phyloP scores from a whole-genome alignment of 2,888 invertebrate species.

The Pseudoips prasinana region DNA sequence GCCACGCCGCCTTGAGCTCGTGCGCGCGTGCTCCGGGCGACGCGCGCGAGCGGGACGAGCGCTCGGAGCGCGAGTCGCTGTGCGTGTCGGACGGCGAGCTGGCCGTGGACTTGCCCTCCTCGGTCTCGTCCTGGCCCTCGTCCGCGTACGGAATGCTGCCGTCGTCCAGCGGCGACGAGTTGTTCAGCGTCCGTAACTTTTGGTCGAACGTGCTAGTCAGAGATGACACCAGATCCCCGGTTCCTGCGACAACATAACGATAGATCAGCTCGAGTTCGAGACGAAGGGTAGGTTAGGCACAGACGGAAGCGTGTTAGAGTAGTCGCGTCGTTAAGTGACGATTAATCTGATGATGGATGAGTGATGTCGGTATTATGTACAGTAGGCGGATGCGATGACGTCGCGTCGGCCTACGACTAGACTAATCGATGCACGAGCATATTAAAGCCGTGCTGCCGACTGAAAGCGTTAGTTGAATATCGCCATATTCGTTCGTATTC shows the following conservation, averaged over 20 bases:
- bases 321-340: constrained; percentile 41
- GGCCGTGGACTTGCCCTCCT: constrained; percentile 55
- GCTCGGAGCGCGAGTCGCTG: constrained; percentile 7
- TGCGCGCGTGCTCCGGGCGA: constrained; percentile 57
- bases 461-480: constrained; percentile 68
- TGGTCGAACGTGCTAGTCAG: constrained; percentile 93
- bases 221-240: constrained; percentile 90
- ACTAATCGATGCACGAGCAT: constrained; percentile 44
- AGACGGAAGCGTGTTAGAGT: constrained; percentile 63
- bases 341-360: constrained; percentile 42
- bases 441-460: constrained; percentile 63
- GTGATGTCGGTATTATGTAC: constrained; percentile 41
- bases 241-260: constrained; percentile 84
- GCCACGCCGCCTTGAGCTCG: constrained; percentile 73
- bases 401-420: constrained; percentile 24
- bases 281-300: constrained; percentile 22
- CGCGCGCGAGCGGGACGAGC: constrained; percentile 36
- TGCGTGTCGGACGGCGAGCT: constrained; percentile 56
- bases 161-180: constrained; percentile 84
- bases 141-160: constrained; percentile 88
- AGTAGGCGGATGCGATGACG: constrained; percentile 35
- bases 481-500: constrained; percentile 42
- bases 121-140: constrained; percentile 83
- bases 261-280: constrained; percentile 25
- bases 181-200: constrained; percentile 88